phyloP scores from a whole-genome alignment of 2,113 vertebrate genomes.

The Anthoscopus minutus region DNA sequence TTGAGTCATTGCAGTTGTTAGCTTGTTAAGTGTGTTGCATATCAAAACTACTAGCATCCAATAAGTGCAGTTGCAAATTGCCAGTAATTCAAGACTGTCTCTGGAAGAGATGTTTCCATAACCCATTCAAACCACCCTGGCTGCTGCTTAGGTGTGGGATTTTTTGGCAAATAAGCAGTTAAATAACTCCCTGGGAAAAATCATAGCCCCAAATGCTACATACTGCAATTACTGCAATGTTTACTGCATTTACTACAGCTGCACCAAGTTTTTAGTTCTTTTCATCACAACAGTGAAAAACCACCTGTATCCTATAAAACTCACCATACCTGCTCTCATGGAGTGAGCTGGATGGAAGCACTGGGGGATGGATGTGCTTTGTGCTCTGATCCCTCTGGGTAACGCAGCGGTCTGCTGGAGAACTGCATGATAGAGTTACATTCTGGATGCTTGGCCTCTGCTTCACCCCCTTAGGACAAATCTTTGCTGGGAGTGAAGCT shows the following conservation, averaged over 20 bases:
- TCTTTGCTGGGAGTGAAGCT: slow-evolving; percentile 48
- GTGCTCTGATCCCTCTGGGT: not conserved
- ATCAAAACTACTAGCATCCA: not conserved
- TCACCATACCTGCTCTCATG: not conserved
- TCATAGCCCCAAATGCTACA: not conserved
- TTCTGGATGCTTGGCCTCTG: slow-evolving; percentile 36
- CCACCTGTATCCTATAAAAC: fast-evolving
- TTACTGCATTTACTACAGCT: not conserved
- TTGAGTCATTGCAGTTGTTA: not conserved
- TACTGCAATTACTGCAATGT: too few species aligned
- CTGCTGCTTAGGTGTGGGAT: not conserved
- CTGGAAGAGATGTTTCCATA: not conserved
- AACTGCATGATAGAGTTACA: not conserved
- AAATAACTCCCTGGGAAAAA: not conserved
- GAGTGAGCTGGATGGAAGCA: not conserved
- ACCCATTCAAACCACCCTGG: not conserved
- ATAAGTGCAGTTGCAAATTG: not conserved
- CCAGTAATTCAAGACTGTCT: not conserved
- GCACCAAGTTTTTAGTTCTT: not conserved
- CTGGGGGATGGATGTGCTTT: not conserved
- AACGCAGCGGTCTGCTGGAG: not conserved
- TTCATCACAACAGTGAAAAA: not conserved
- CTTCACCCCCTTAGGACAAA: slow-evolving; percentile 39
- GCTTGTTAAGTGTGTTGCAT: not conserved
- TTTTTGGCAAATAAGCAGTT: not conserved